Conservation (phyloP, 2,113 vertebrate genomes). For the Rhodinocichla rosea region DNA sequence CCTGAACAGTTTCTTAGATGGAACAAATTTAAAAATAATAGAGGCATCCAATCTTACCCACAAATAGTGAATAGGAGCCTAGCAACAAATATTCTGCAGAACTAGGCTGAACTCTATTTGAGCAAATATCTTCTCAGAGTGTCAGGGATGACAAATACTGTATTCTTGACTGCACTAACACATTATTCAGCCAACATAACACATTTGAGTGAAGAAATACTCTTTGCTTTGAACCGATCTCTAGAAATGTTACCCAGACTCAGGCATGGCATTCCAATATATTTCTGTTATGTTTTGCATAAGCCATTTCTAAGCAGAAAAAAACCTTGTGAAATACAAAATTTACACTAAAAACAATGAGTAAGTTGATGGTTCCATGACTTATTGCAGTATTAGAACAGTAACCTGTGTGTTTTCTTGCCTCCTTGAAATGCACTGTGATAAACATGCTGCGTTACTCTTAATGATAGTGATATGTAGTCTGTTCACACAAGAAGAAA, state of each 20-base stretch:
- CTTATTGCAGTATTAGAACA: not conserved
- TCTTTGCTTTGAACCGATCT: constrained; percentile 39
- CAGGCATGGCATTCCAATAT: not conserved
- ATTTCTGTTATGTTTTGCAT: constrained; percentile 19
- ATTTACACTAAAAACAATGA: constrained; percentile 26
- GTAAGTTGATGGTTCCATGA: not conserved
- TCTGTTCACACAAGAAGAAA: not conserved
- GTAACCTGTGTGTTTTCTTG: not conserved
- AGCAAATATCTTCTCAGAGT: constrained; percentile 27
- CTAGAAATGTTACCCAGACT: constrained; percentile 10
- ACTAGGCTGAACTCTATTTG: constrained; percentile 1
- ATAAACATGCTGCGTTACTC: constrained; percentile 10
- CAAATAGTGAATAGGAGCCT: not conserved
- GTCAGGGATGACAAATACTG: constrained; percentile 13
- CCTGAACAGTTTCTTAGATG: not conserved
- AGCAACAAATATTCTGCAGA: constrained; percentile 37
- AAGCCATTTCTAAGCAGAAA: not conserved
- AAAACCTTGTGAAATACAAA: not conserved
- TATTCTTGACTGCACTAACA: constrained; percentile 39
- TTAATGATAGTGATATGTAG: constrained; percentile 40
- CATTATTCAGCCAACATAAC: constrained; percentile 56
- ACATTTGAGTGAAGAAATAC: constrained; percentile 9
- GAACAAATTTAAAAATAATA: constrained; percentile 11
- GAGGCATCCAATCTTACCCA: not conserved
- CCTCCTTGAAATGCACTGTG: not conserved